Evolutionary conservation across 2,888 invertebrate species (phyloP).

Genomic region (Tachystola acroxantha): DNA sequence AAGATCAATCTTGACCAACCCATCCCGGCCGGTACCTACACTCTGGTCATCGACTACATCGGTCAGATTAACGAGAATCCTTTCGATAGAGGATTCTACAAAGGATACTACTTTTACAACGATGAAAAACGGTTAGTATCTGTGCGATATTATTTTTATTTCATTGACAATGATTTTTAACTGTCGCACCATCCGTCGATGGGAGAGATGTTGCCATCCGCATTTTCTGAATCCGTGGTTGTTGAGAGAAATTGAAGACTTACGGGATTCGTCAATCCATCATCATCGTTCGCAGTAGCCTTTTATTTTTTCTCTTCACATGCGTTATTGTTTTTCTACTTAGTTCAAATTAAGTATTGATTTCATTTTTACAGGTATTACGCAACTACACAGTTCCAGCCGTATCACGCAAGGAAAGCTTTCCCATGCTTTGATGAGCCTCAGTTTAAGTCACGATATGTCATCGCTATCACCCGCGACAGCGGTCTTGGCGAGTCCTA

Average conservation of each 20-base stretch:
- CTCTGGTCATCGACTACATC: slow-evolving; percentile 40
- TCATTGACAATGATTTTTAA: too few species aligned
- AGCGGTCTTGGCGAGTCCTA: slow-evolving; percentile 64
- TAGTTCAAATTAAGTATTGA: too few species aligned
- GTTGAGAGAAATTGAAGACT: too few species aligned
- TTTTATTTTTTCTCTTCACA: too few species aligned
- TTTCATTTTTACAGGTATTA: slow-evolving; percentile 43
- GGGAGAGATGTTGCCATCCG: too few species aligned
- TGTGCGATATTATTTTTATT: too few species aligned
- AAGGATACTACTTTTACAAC: slow-evolving; percentile 53
- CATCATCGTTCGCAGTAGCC: too few species aligned
- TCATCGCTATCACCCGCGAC: slow-evolving; percentile 81
- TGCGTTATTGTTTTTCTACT: too few species aligned
- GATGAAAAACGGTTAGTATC: slow-evolving; percentile 37
- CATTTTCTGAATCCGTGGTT: too few species aligned
- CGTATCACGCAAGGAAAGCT: slow-evolving; percentile 86
- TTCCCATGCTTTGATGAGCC: slow-evolving; percentile 96
- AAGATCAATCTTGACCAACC: slow-evolving; percentile 43
- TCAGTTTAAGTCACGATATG: slow-evolving; percentile 85
- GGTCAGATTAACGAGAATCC: slow-evolving; percentile 59
- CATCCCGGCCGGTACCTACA: slow-evolving; percentile 44
- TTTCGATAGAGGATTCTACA: slow-evolving; percentile 62
- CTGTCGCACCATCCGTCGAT: too few species aligned
- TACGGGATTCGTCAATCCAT: too few species aligned
- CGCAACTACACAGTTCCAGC: slow-evolving; percentile 87